These are phyloP conservation scores for Bathynomus jamesi DNA, from an alignment of 1,140 invertebrate species.

Conservation along the genomic window DNA sequence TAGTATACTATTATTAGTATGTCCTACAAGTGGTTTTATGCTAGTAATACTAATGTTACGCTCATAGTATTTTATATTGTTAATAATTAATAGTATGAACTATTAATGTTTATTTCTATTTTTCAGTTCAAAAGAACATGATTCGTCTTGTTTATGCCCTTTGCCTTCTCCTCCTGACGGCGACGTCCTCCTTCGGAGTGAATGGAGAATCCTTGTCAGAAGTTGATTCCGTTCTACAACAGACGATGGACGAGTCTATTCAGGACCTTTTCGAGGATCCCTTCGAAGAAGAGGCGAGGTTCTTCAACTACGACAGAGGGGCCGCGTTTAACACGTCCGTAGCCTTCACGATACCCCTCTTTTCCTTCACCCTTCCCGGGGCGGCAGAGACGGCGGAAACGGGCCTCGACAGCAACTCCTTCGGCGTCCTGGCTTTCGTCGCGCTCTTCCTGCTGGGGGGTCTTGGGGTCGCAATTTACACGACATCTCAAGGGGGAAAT, in stretches of 20 bases:
- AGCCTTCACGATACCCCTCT: conserved; percentile 40
- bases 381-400: conserved; percentile 22
- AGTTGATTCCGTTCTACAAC: no score
- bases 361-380: conserved; percentile 40
- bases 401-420: conserved; percentile 19
- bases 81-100: no score
- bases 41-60: no score
- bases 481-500: conserved; percentile 20
- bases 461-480: conserved; percentile 32
- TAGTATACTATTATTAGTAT: no score
- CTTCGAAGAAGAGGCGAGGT: conserved; percentile 9
- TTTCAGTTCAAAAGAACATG: no score
- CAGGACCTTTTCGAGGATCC: neutral
- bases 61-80: no score
- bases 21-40: no score
- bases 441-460: conserved; percentile 30
- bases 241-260: neutral
- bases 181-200: no score
- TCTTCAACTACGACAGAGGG: conserved; percentile 31
- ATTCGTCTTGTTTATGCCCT: no score
- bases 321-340: conserved; percentile 40
- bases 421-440: conserved; percentile 30
- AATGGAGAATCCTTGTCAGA: no score
- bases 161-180: no score
- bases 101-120: no score